Evolutionary conservation across 2,113 vertebrate genomes (phyloP).

Genomic region (Cebidichthys violaceus): DNA sequence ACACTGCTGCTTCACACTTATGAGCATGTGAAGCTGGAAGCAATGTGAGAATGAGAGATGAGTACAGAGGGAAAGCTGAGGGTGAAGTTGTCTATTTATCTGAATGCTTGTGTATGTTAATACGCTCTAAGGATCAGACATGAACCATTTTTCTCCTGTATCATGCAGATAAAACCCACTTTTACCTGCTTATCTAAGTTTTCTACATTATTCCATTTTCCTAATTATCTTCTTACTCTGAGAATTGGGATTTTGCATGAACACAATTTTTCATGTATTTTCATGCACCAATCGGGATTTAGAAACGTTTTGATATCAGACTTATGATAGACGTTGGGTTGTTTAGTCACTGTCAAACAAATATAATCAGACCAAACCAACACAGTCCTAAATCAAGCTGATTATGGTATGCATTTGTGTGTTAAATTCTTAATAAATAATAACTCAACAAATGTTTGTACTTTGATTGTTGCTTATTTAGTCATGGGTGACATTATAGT

Average conservation of each 20-base stretch:
- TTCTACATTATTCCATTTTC: neutral
- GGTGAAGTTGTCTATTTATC: neutral
- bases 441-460: neutral
- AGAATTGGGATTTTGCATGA: neutral
- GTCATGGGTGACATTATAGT: neutral
- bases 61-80: neutral
- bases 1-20: constrained; percentile 11
- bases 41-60: neutral
- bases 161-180: neutral
- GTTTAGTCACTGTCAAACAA: neutral
- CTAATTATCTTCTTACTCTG: neutral
- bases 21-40: constrained; percentile 7
- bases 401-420: neutral
- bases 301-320: neutral
- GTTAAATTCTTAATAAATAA: neutral
- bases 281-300: neutral
- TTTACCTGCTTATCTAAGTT: neutral
- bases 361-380: neutral
- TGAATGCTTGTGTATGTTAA: neutral
- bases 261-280: neutral
- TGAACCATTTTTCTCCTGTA: neutral
- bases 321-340: too few species aligned
- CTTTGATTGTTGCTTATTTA: neutral
- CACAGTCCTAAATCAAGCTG: neutral
- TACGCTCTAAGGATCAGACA: neutral